Conservation (phyloP, 2,888 invertebrate genomes). For the Sinotaia quadrata region DNA sequence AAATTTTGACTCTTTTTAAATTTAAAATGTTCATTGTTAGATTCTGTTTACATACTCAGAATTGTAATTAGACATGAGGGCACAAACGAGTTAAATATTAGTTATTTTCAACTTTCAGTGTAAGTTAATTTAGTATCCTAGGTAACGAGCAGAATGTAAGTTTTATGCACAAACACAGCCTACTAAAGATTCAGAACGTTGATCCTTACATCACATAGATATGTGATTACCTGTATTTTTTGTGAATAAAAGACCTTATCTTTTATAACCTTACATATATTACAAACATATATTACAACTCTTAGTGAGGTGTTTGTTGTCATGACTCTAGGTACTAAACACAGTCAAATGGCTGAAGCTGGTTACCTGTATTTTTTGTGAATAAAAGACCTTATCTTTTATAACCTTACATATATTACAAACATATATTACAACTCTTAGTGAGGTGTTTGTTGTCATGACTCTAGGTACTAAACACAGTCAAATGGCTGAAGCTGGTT, state of each 20-base stretch:
- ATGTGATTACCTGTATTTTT: background rate
- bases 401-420: background rate
- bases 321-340: constrained; percentile 77
- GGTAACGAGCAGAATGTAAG: too few species aligned
- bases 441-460: background rate
- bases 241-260: background rate
- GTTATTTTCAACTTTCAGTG: too few species aligned
- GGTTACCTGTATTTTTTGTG: constrained; percentile 69
- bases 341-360: constrained; percentile 94
- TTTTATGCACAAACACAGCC: too few species aligned
- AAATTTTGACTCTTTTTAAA: too few species aligned
- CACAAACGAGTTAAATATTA: too few species aligned
- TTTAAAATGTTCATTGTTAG: too few species aligned
- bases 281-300: too few species aligned
- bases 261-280: background rate
- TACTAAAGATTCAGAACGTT: too few species aligned
- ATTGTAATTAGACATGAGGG: too few species aligned
- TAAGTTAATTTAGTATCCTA: too few species aligned
- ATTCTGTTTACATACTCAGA: too few species aligned
- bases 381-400: background rate
- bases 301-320: background rate
- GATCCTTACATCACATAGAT: too few species aligned
- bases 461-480: constrained; percentile 80
- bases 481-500: constrained; percentile 89
- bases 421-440: background rate